A percentile compares a stretch with the other conserved stretches of the same genome.
Evolutionary conservation across 2,888 invertebrate species (phyloP).

Genomic region (Drosophila ochracea): DNA sequence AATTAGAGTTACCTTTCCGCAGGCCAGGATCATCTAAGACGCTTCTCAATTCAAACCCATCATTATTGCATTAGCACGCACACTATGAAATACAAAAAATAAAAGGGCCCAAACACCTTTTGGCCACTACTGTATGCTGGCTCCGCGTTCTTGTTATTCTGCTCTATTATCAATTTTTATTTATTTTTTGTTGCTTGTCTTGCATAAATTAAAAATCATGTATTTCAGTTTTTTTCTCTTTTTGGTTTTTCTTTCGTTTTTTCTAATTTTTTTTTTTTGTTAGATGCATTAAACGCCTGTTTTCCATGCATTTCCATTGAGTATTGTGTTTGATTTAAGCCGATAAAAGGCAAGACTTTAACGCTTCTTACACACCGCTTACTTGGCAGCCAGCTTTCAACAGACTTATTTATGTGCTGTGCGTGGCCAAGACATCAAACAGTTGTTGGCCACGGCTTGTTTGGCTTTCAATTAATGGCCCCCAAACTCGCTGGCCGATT

Average conservation of each 20-base stretch:
- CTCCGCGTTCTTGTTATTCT: constrained; percentile 4
- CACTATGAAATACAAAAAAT: constrained; percentile 15
- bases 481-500: constrained; percentile 1
- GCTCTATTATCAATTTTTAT: constrained; percentile 65
- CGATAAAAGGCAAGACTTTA: constrained; percentile 73
- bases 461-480: constrained; percentile 67
- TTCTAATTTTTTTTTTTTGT: background rate
- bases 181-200: constrained; percentile 15
- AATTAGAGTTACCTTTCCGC: constrained; percentile 80
- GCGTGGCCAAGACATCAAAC: constrained; percentile 70
- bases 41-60: constrained; percentile 40
- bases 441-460: constrained; percentile 66
- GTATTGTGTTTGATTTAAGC: constrained; percentile 76
- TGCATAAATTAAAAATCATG: constrained; percentile 80
- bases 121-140: constrained; percentile 54
- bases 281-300: constrained; percentile 70
- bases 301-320: constrained; percentile 44
- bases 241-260: background rate
- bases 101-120: constrained; percentile 60
- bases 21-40: constrained; percentile 65
- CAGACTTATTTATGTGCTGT: constrained; percentile 66
- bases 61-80: constrained; percentile 69
- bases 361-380: constrained; percentile 69
- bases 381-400: constrained; percentile 46
- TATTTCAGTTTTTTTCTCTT: constrained; percentile 29